A percentile compares a stretch with the other conserved stretches of the same genome.
phyloP scores from a whole-genome alignment of 2,113 vertebrate genomes.

The Globicephala melas region DNA sequence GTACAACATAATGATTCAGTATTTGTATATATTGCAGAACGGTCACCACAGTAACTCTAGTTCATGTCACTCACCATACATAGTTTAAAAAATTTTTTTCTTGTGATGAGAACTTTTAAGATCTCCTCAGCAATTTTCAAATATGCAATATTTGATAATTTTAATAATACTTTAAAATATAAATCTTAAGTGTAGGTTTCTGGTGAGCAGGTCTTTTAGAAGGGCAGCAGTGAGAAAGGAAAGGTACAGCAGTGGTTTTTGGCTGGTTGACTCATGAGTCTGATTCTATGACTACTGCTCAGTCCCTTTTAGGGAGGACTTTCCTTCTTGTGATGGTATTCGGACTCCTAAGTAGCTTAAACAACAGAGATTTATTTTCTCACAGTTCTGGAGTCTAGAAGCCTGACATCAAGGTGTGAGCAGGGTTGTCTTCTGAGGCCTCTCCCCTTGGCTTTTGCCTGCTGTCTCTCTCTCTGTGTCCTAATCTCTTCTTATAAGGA shows the following conservation, averaged over 20 bases:
- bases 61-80: neutral
- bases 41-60: neutral
- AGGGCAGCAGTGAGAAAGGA: neutral
- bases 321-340: neutral
- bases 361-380: neutral
- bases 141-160: neutral
- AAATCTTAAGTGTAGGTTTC: neutral
- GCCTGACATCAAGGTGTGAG: neutral
- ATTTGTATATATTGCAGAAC: neutral
- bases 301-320: neutral
- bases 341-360: neutral
- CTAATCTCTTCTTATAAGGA: neutral
- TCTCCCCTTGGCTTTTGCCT: neutral
- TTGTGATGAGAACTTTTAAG: neutral
- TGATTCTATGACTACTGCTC: neutral
- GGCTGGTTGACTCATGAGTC: neutral
- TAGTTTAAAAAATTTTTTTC: neutral
- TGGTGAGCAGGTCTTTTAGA: neutral
- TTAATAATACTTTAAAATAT: neutral
- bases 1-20: neutral
- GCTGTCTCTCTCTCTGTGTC: too few relatives aligned
- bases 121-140: neutral
- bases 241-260: neutral
- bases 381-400: neutral
- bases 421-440: neutral